phyloP scores from a whole-genome alignment of 2,888 invertebrate genomes.

The Myopa testacea region DNA sequence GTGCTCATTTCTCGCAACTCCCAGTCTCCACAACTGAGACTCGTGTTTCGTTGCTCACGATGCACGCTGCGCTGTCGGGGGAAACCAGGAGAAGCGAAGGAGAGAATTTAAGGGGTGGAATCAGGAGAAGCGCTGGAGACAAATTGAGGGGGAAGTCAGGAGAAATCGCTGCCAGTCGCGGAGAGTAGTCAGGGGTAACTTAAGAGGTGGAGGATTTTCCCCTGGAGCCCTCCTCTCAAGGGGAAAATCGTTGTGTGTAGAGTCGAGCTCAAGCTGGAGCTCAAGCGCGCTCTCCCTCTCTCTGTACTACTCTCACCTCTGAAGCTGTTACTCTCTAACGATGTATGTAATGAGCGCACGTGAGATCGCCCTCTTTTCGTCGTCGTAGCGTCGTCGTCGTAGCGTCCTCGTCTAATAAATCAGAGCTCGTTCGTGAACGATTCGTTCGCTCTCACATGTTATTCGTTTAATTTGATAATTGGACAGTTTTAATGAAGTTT shows the following conservation, averaged over 20 bases:
- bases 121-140: conserved; percentile 21
- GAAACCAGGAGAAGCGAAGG: conserved; percentile 25
- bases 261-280: not conserved
- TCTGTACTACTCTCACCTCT: no score
- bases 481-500: conserved; percentile 19
- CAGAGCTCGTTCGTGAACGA: no score
- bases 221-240: not conserved
- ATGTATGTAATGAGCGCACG: no score
- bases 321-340: no score
- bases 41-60: not conserved
- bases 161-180: not conserved
- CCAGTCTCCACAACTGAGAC: not conserved
- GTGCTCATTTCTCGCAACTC: not conserved
- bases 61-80: not conserved
- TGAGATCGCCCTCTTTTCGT: not conserved
- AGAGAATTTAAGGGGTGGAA: conserved; percentile 12
- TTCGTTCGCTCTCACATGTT: not conserved
- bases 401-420: no score
- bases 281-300: no score
- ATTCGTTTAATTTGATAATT: conserved; percentile 32
- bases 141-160: conserved; percentile 14
- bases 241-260: not conserved
- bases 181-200: conserved; percentile 2
- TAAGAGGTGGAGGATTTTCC: conserved; percentile 16
- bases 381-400: not conserved